phyloP scores from a whole-genome alignment of 2,888 invertebrate species.

The Petrolisthes manimaculis region DNA sequence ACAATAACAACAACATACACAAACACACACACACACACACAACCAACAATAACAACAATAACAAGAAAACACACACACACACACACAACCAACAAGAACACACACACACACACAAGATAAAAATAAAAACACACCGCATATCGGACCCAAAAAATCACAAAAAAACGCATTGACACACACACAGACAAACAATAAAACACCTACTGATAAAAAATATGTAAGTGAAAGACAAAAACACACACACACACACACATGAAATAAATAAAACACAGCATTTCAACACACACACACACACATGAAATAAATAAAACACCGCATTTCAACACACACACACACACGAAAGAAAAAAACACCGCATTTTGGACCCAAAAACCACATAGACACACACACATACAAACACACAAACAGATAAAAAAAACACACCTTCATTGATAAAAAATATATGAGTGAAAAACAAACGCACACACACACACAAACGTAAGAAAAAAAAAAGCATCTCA shows the following conservation, averaged over 20 bases:
- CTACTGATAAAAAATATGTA: background rate
- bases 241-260: background rate
- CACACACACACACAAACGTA: conserved; percentile 6
- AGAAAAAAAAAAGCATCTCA: too few species aligned
- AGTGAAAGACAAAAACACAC: background rate
- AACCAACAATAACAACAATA: too few species aligned
- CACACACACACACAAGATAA: conserved; percentile 18
- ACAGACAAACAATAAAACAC: background rate
- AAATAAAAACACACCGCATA: conserved; percentile 15
- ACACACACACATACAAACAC: background rate
- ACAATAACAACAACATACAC: too few species aligned
- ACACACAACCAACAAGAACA: background rate
- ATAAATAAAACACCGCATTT: background rate
- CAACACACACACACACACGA: too few species aligned
- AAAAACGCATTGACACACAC: background rate
- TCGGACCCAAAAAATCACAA: background rate
- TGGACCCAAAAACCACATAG: background rate
- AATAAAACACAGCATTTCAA: background rate
- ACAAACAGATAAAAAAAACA: too few species aligned
- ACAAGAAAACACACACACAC: too few species aligned
- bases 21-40: too few species aligned
- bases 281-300: background rate
- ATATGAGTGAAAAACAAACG: background rate
- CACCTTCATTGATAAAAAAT: too few species aligned
- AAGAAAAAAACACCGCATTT: too few species aligned